Evolutionary conservation across 2,113 vertebrate species (phyloP).

Genomic region (Psophia crepitans): DNA sequence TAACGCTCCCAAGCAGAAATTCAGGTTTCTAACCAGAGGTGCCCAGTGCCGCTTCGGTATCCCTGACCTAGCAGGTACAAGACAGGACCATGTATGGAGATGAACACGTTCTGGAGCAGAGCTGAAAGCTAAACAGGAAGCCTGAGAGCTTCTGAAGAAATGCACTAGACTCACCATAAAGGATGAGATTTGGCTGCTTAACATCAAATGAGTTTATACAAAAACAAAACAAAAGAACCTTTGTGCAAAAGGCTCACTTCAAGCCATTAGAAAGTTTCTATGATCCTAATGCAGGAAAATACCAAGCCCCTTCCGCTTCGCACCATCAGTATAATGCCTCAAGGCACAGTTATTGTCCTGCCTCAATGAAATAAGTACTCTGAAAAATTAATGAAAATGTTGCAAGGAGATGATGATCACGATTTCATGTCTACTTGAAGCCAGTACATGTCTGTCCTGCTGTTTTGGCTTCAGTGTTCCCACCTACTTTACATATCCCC

Average conservation of each 20-base stretch:
- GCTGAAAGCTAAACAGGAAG: conserved; percentile 19
- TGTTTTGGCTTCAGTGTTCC: not conserved
- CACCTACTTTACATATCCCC: not conserved
- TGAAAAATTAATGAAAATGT: not conserved
- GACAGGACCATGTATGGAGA: conserved; percentile 18
- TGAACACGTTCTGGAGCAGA: not conserved
- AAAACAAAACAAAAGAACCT: conserved; percentile 39
- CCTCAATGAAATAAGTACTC: not conserved
- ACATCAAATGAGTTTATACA: conserved; percentile 18
- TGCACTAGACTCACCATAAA: not conserved
- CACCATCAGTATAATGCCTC: not conserved
- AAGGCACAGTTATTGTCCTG: not conserved
- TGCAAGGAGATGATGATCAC: not conserved
- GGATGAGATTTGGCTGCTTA: conserved; percentile 1
- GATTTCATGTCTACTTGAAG: not conserved
- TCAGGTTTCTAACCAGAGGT: not conserved
- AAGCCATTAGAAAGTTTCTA: not conserved
- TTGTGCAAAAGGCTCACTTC: not conserved
- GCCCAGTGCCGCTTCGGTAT: not conserved
- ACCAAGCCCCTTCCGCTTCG: not conserved
- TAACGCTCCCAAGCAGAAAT: not conserved
- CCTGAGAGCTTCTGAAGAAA: not conserved
- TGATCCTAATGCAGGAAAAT: not conserved
- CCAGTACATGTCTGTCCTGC: not conserved
- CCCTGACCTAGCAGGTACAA: not conserved